Evolutionary conservation across 2,797 vertebrate genomes (phyloP), one percentile per base, ranked within the genome.

Genomic region (Pseudochromis fuscus): DNA sequence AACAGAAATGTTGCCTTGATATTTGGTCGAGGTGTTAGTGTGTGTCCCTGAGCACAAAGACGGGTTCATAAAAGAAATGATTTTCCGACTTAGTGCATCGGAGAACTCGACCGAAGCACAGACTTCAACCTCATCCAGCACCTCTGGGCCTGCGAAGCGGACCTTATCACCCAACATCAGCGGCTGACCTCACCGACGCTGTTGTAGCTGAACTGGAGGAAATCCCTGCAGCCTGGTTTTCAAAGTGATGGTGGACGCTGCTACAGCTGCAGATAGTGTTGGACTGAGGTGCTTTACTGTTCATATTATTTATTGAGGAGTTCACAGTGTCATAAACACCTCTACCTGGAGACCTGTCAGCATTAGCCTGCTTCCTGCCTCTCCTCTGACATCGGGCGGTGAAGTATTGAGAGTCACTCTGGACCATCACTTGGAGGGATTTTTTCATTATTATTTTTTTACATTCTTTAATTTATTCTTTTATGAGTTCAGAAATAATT

Each of bases 391-490:
- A 18, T n/a, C 18, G 3, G 68, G 62, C 57, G 60, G 74, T 79
- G 59, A 44, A 53, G 37, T 72, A 62, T 19, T 10, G 1, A 50
- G 45, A 79, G 61, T 25, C 42, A 73, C 23, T 31, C 31, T 66
- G 48, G 42, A 61, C 40, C 27, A 38, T 61, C 42, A 74, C 37
- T 4, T 37, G 3, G 64, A 46, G 46, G 18, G 24, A 16, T 51
- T 53, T 46, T 50, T 30, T 50, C 23, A 60, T 50, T 33, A 21
- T 16, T 33, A 5, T 13, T 3, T 19, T 30, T 62, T 38, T 7
- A 19, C 18, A 56, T 45, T 21, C 42, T 69, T 82, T 66, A 28
- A 78, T 72, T 72, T 61, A 52, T 72, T 76, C 56, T 23, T 71
- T 77, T 45, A 67, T 46, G 40, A 73, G 50, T 82, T 82, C 46